These are phyloP conservation scores for Myiotriccus ornatus DNA, from an alignment of 2,797 vertebrate genomes.

Conservation along the genomic window DNA sequence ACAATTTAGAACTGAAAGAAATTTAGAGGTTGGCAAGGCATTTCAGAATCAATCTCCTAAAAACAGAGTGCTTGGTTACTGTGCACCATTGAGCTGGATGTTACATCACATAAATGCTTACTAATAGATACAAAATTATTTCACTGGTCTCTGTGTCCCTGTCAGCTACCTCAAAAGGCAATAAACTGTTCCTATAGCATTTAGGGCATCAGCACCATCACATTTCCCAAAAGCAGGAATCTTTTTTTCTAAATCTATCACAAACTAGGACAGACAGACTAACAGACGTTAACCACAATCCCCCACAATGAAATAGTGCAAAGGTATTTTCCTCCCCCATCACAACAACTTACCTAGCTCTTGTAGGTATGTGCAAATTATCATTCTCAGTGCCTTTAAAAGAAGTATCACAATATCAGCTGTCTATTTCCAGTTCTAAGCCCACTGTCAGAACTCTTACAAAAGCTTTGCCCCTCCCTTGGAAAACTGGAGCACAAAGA, in stretches of 20 bases:
- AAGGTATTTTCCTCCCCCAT: not conserved
- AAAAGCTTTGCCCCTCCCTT: not conserved
- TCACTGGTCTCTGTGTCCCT: not conserved
- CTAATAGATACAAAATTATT: not conserved
- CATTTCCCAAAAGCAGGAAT: not conserved
- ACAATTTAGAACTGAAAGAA: not conserved
- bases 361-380: not conserved
- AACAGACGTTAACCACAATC: not conserved
- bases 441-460: not conserved
- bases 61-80: not conserved
- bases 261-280: not conserved
- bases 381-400: not conserved
- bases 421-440: not conserved
- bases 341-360: not conserved
- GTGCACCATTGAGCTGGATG: not conserved
- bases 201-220: not conserved
- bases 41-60: not conserved
- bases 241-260: not conserved
- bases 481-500: not conserved
- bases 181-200: not conserved
- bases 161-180: not conserved
- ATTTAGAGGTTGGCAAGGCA: not conserved
- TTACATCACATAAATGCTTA: not conserved
- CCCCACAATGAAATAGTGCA: not conserved
- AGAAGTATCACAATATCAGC: not conserved